Conservation (phyloP, 2,797 vertebrate species). For the Phaenicophaeus curvirostris region DNA sequence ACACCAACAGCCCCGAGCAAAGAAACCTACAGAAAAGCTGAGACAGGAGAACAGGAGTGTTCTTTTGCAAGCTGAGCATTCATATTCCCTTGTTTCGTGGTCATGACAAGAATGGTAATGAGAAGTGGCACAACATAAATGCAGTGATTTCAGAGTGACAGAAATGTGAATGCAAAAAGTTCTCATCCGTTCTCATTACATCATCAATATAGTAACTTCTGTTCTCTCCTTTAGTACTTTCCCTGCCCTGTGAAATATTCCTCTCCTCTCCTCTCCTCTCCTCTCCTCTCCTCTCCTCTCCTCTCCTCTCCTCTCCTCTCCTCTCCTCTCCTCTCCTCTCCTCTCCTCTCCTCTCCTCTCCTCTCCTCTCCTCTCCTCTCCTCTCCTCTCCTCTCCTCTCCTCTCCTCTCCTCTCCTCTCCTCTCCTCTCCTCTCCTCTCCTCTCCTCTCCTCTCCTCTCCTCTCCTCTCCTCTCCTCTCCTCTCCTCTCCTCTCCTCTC, state of each 20-base stretch:
- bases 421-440: background rate
- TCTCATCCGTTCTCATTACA: background rate
- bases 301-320: background rate
- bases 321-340: background rate
- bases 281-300: background rate
- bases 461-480: too few relatives aligned
- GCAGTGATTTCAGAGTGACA: background rate
- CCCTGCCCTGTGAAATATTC: background rate
- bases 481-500: background rate
- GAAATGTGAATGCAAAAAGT: background rate
- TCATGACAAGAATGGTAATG: background rate
- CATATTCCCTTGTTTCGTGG: background rate
- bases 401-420: background rate
- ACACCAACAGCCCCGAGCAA: background rate
- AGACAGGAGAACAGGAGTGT: background rate
- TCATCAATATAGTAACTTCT: background rate
- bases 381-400: background rate
- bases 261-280: background rate
- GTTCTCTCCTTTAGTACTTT: background rate
- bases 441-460: background rate
- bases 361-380: too few relatives aligned
- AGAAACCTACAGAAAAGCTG: background rate
- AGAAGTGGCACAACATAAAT: background rate
- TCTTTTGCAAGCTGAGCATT: background rate
- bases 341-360: too few relatives aligned